A percentile compares a stretch with the other conserved stretches of the same genome.
These are phyloP conservation scores for Aegotheles bennettii DNA, from an alignment of 2,113 vertebrate species.

Conservation along the genomic window DNA sequence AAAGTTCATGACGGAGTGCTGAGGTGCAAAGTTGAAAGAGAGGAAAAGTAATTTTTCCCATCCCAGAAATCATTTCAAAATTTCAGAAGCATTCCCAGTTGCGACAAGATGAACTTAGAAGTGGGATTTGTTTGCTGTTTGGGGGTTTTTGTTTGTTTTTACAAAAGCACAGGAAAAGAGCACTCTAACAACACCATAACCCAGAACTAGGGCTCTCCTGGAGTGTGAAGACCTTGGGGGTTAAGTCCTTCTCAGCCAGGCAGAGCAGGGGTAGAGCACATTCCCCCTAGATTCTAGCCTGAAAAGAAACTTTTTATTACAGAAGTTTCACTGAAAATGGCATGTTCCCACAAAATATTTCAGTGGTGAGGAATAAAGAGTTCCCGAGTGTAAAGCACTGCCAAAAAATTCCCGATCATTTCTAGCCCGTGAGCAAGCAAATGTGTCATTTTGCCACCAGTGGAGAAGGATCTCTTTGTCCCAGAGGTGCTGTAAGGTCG, in stretches of 20 bases:
- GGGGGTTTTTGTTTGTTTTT: neutral
- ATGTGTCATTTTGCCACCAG: neutral
- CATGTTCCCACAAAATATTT: conserved; percentile 47
- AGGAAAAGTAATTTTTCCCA: conserved; percentile 15
- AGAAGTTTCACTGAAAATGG: conserved; percentile 18
- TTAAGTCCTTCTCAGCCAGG: conserved; percentile 5
- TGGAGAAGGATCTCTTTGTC: neutral
- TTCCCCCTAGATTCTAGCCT: neutral
- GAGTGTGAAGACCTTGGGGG: neutral
- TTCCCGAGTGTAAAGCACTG: neutral
- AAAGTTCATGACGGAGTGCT: conserved; percentile 4
- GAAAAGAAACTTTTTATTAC: conserved; percentile 33
- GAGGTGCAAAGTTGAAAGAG: conserved; percentile 28
- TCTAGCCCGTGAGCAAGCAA: neutral
- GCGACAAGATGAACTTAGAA: neutral
- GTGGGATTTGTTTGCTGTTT: neutral
- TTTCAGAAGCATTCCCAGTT: neutral
- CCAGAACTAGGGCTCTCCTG: neutral
- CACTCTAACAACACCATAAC: neutral
- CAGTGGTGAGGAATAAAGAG: conserved; percentile 44
- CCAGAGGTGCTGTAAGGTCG: neutral
- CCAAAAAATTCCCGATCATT: neutral
- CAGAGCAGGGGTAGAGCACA: neutral
- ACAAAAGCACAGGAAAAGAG: neutral
- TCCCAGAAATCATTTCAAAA: conserved; percentile 5